A percentile compares a stretch with the other conserved stretches of the same genome.
These are phyloP conservation scores for Oryzias melastigma DNA, from an alignment of 2,113 vertebrate genomes.

Conservation along the genomic window DNA sequence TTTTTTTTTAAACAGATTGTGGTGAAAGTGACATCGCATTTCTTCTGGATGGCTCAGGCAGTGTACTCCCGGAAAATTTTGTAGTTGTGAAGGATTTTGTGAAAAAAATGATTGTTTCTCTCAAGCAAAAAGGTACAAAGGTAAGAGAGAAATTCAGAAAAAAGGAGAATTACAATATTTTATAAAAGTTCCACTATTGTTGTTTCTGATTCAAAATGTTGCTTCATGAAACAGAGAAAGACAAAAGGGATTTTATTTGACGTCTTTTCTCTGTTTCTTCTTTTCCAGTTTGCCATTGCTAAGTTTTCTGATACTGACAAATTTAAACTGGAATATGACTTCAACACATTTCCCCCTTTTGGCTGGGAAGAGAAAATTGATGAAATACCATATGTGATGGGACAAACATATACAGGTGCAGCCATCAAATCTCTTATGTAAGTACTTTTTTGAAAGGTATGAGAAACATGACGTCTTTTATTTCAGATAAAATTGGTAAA, in stretches of 20 bases:
- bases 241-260: background rate
- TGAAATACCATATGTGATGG: rapidly evolving
- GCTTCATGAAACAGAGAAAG: background rate
- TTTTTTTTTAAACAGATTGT: conserved; percentile 71
- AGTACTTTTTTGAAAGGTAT: conserved; percentile 14
- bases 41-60: conserved; percentile 75
- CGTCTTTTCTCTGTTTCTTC: background rate
- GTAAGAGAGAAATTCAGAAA: conserved; percentile 27
- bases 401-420: conserved; percentile 18
- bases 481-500: too few relatives aligned
- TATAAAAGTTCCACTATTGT: background rate
- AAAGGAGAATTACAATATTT: background rate
- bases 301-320: rapidly evolving
- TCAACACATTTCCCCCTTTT: conserved; percentile 5
- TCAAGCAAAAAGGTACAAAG: conserved; percentile 30
- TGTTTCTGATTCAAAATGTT: background rate
- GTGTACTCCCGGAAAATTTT: rapidly evolving
- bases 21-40: conserved; percentile 68
- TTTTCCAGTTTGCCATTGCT: conserved; percentile 71
- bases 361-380: conserved; percentile 3
- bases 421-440: conserved; percentile 67
- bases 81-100: conserved; percentile 55
- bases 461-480: too few relatives aligned
- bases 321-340: conserved; percentile 31
- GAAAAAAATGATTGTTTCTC: conserved; percentile 24